A percentile compares a stretch with the other conserved stretches of the same genome.
Conservation (phyloP, 2,113 vertebrate species). For the Chloropsis hardwickii region DNA sequence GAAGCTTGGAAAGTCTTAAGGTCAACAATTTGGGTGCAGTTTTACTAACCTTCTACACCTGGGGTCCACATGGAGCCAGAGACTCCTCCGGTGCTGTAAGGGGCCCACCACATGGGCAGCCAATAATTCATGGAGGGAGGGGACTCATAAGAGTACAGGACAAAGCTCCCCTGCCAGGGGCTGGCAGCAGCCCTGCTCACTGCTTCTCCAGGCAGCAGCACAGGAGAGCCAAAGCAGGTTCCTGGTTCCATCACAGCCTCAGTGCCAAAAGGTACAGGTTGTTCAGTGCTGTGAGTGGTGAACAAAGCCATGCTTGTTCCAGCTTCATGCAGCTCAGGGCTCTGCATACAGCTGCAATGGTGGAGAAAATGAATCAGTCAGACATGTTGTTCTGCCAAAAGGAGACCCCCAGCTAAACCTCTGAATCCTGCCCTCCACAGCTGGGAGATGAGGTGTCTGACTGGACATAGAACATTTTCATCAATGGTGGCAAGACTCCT, state of each 20-base stretch:
- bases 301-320: not conserved
- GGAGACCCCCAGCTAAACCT: not conserved
- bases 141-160: not conserved
- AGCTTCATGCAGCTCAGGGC: not conserved
- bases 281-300: not conserved
- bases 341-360: not conserved
- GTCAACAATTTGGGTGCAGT: not conserved
- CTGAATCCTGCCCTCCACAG: not conserved
- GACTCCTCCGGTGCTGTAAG: not conserved
- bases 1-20: not conserved
- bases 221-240: not conserved
- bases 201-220: not conserved
- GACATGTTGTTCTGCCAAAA: not conserved
- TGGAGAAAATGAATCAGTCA: not conserved
- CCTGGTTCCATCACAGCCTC: not conserved
- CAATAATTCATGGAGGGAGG: not conserved
- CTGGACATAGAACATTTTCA: not conserved
- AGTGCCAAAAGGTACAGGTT: not conserved
- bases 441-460: not conserved
- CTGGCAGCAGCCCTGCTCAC: not conserved
- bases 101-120: not conserved
- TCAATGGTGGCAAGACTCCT: not conserved
- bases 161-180: not conserved
- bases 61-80: not conserved
- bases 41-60: constrained; percentile 1